Percentiles rank a stretch among this genome's conserved stretches.
Evolutionary conservation across 2,797 vertebrate genomes (phyloP).

Genomic region (Hypotaenidia philippensis): DNA sequence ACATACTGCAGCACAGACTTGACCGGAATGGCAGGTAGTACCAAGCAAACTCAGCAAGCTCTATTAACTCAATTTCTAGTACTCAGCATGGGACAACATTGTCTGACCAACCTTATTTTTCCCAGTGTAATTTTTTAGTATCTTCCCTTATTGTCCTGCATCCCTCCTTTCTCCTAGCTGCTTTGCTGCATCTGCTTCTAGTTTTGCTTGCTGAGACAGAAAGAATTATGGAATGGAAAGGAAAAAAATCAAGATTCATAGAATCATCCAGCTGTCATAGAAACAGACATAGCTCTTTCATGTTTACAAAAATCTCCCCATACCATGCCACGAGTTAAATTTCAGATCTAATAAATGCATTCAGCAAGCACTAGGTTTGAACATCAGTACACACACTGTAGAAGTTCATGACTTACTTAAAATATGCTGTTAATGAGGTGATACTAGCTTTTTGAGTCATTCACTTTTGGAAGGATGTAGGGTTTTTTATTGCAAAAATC

Average conservation of each 20-base stretch:
- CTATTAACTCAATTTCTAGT: background rate
- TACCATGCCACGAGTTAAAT: background rate
- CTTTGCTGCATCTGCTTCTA: background rate
- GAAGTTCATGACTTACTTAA: background rate
- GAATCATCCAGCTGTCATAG: background rate
- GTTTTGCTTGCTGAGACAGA: background rate
- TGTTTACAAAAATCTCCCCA: background rate
- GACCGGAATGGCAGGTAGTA: background rate
- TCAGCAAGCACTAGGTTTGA: background rate
- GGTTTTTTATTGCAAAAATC: background rate
- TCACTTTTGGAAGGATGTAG: background rate
- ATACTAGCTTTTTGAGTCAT: background rate
- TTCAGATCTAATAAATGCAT: background rate
- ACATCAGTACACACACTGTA: background rate
- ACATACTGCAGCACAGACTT: background rate
- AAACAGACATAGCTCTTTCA: background rate
- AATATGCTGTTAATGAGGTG: background rate
- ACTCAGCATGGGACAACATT: background rate
- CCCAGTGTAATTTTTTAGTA: background rate
- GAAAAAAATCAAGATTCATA: fast-evolving
- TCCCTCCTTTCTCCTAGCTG: background rate
- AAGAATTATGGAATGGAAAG: background rate
- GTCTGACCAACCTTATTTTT: background rate
- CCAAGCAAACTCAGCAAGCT: background rate
- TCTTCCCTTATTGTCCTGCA: background rate